Evolutionary conservation across 23 tunicate species (phyloP), one percentile per base, ranked within the genome.

Genomic region (Clavelina lepadiformis): DNA sequence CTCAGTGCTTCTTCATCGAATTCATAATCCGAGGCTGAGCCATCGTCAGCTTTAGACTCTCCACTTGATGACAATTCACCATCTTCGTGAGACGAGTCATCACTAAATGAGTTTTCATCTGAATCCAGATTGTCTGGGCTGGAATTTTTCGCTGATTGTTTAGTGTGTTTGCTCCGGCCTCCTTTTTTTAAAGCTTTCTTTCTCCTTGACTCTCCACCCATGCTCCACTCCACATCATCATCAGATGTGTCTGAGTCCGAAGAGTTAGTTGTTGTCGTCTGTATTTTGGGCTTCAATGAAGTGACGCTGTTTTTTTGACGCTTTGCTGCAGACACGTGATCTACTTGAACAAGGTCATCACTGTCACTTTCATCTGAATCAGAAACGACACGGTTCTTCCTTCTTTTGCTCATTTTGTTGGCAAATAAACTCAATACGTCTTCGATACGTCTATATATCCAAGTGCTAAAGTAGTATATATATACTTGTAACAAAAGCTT

Each of bases 161-260:
- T n/a, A n/a, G n/a, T n/a, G n/a, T n/a, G n/a, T n/a, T n/a, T n/a
- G n/a, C 0, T 37, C 57, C 66, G 60, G 53, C 32, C 57, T 3
- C 24, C 29, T 66, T 86, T 86, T 49, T 86, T 86, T 54, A 55
- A 31, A 27, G 70, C 22, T 35, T 80, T 80, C 31, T 65, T 71
- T 55, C 78, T 86, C 37, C 72, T 77, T 15, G 80, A 52, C 34
- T 68, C 67, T 0, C 59, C 33, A 13, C 95, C 80, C 24, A 77
- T 65, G 3, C 85, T 86, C 95, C 95, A 86, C 82, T 78, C 96
- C 23, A 61, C 74, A 66, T 88, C 96, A 68, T 88, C 84, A 74
- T 88, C 96, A 0, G 96, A 88, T 28, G 96, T 88, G 50, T 88
- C 96, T 29, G 96, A 88, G 33, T 77, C 79, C 15, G 75, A 56